Percentiles rank a stretch among this genome's conserved stretches.
phyloP scores from a whole-genome alignment of 1,140 invertebrate species.

The Acromyrmex echinatior region DNA sequence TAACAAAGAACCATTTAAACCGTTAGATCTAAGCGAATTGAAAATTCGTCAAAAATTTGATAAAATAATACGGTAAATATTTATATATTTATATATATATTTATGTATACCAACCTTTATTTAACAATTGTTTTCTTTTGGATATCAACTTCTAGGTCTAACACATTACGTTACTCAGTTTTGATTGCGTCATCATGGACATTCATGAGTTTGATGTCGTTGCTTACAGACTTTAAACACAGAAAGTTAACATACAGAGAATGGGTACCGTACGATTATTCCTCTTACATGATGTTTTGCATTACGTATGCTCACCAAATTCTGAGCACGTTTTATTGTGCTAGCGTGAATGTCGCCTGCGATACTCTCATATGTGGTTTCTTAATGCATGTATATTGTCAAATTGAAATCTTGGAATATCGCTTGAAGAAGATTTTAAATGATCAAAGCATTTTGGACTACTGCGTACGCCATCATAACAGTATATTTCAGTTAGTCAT shows the following conservation, averaged over 20 bases:
- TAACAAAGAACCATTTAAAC: conserved; percentile 38
- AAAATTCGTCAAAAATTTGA: no score
- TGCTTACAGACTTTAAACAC: conserved; percentile 22
- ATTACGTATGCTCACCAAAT: conserved; percentile 57
- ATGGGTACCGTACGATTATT: conserved; percentile 64
- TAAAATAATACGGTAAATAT: no score
- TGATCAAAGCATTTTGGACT: neutral
- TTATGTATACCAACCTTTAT: neutral
- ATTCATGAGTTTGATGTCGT: neutral
- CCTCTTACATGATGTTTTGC: neutral
- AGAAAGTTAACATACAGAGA: conserved; percentile 24
- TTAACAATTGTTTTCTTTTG: neutral
- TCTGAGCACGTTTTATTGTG: neutral
- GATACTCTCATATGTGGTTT: conserved; percentile 65
- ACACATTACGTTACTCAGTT: conserved; percentile 6
- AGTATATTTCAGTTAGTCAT: neutral
- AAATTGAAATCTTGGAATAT: conserved; percentile 66
- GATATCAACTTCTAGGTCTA: neutral
- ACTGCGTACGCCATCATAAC: neutral
- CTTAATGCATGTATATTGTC: conserved; percentile 61
- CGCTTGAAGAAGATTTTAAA: conserved; percentile 34
- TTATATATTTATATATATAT: no score
- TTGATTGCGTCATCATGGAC: neutral
- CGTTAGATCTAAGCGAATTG: neutral
- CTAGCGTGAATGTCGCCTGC: conserved; percentile 39